Conservation (phyloP, 2,797 vertebrate genomes). For the Lates japonicus region DNA sequence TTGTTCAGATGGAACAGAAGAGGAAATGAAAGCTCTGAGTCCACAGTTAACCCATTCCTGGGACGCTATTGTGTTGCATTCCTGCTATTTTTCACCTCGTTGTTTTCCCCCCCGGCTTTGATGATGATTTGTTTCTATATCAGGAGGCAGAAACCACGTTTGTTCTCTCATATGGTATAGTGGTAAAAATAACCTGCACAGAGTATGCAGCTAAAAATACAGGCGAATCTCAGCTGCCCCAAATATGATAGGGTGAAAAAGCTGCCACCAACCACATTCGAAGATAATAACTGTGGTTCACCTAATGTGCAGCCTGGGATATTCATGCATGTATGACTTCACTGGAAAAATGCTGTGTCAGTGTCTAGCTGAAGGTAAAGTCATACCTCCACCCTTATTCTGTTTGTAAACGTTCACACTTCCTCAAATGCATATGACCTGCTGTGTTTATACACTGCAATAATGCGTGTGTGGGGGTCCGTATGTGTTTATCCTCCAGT, state of each 20-base stretch:
- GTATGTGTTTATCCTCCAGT: constrained; percentile 66
- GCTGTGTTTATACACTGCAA: constrained; percentile 48
- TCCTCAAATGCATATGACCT: constrained; percentile 47
- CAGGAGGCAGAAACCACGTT: constrained; percentile 22
- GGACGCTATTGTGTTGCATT: constrained; percentile 61
- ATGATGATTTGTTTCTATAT: constrained; percentile 45
- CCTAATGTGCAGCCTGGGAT: constrained; percentile 58
- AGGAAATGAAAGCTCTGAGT: constrained; percentile 86
- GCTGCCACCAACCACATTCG: constrained; percentile 10
- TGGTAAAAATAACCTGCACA: constrained; percentile 1
- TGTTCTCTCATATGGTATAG: constrained; percentile 10
- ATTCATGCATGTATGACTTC: constrained; percentile 55
- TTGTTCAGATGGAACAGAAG: constrained; percentile 88
- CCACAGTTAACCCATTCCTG: constrained; percentile 83
- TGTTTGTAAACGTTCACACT: constrained; percentile 45
- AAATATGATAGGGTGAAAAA: constrained; percentile 34
- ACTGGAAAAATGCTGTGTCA: constrained; percentile 70
- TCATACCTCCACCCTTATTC: constrained; percentile 23
- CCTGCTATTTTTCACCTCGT: constrained; percentile 49
- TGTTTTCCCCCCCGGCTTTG: constrained; percentile 32
- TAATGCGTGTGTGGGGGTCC: constrained; percentile 36
- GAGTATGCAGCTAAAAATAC: constrained; percentile 50
- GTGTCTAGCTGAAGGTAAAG: constrained; percentile 45
- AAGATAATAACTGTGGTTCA: constrained; percentile 58
- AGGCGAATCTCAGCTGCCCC: constrained; percentile 51